phyloP scores from a whole-genome alignment of 2,888 invertebrate genomes.

The Andrena flavipes region DNA sequence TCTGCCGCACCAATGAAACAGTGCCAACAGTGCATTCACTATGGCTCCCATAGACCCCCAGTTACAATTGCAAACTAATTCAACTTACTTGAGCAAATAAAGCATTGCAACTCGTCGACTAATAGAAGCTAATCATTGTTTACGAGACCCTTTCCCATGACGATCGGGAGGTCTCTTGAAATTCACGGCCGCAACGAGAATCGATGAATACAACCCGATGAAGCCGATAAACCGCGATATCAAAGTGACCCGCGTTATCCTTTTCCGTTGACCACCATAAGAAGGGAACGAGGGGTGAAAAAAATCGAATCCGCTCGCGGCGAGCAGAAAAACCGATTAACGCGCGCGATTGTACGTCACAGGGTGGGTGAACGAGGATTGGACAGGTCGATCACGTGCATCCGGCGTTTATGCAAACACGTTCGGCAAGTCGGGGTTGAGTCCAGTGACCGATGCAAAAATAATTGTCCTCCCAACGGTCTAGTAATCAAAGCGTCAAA shows the following conservation, averaged over 20 bases:
- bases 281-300: not conserved
- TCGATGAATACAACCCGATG: slow-evolving; percentile 11
- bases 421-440: slow-evolving; percentile 18
- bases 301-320: slow-evolving; percentile 6
- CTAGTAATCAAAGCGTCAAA: slow-evolving; percentile 67
- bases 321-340: slow-evolving; percentile 51
- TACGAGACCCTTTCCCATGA: not conserved
- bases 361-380: slow-evolving; percentile 20
- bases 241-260: slow-evolving; percentile 13
- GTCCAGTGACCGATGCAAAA: slow-evolving; percentile 50
- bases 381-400: slow-evolving; percentile 52
- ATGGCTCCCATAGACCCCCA: too few relatives aligned
- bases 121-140: not conserved
- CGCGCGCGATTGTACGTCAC: slow-evolving; percentile 46
- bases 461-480: slow-evolving; percentile 56
- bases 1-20: too few relatives aligned
- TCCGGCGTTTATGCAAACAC: slow-evolving; percentile 45
- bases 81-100: not conserved
- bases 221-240: slow-evolving; percentile 9
- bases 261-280: not conserved
- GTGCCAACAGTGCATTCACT: too few relatives aligned
- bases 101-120: not conserved
- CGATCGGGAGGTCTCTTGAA: not conserved
- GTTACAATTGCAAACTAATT: too few relatives aligned
- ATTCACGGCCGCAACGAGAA: slow-evolving; percentile 9